Evolutionary conservation across 2,113 vertebrate genomes (phyloP).

Genomic region (Paralichthys olivaceus): DNA sequence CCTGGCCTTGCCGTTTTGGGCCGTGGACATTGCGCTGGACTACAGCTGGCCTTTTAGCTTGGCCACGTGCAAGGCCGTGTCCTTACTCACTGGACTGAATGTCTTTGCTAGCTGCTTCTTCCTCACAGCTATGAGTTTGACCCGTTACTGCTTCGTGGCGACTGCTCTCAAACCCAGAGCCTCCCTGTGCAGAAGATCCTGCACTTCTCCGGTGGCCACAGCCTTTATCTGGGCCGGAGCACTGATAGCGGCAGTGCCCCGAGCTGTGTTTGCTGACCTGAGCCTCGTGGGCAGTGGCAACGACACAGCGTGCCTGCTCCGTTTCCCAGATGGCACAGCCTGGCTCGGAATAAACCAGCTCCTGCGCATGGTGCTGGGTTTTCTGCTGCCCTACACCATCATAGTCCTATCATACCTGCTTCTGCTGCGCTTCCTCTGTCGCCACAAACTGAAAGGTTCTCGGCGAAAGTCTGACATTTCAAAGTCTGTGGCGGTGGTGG

Average conservation of each 20-base stretch:
- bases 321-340: slow-evolving; percentile 77
- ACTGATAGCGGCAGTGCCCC: slow-evolving; percentile 67
- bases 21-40: slow-evolving; percentile 79
- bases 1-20: slow-evolving; percentile 82
- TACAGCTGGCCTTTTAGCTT: slow-evolving; percentile 83
- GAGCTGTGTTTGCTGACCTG: slow-evolving; percentile 77
- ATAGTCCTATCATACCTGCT: slow-evolving; percentile 81
- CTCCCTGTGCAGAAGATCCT: slow-evolving; percentile 39
- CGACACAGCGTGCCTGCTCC: slow-evolving; percentile 80
- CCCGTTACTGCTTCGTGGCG: slow-evolving; percentile 80
- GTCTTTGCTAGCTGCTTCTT: slow-evolving; percentile 83
- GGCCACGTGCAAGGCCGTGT: slow-evolving; percentile 79
- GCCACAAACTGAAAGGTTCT: slow-evolving; percentile 69
- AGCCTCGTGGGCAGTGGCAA: slow-evolving; percentile 59
- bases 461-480: slow-evolving; percentile 72
- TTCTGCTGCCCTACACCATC: slow-evolving; percentile 78
- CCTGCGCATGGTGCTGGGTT: slow-evolving; percentile 77
- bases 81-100: slow-evolving; percentile 77
- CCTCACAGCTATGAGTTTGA: slow-evolving; percentile 82
- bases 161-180: slow-evolving; percentile 70
- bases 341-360: slow-evolving; percentile 83
- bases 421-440: slow-evolving; percentile 80
- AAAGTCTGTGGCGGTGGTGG: slow-evolving; percentile 79
- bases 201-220: slow-evolving; percentile 59
- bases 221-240: slow-evolving; percentile 77